phyloP scores from a whole-genome alignment of 2,797 vertebrate species.

The Sebastes trivittatus region DNA sequence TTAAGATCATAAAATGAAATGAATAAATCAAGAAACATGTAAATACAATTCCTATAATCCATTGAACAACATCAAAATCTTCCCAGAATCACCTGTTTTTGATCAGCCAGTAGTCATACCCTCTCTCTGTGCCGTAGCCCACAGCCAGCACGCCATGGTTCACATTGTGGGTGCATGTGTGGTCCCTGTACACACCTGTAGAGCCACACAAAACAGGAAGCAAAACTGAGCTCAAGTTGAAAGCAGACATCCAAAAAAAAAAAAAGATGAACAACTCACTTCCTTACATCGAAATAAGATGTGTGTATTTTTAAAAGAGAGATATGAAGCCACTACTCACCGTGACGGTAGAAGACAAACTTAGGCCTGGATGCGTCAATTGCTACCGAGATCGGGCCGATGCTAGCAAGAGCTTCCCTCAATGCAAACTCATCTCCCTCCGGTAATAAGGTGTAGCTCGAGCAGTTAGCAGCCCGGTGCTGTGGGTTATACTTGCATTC shows the following conservation, averaged over 20 bases:
- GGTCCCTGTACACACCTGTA: slow-evolving; percentile 72
- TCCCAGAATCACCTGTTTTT: slow-evolving; percentile 73
- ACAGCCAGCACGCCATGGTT: slow-evolving; percentile 72
- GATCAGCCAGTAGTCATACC: slow-evolving; percentile 75
- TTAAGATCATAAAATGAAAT: neutral
- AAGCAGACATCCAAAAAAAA: neutral
- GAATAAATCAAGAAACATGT: neutral
- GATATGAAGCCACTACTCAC: slow-evolving; percentile 56
- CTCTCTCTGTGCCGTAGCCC: slow-evolving; percentile 66
- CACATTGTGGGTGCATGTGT: slow-evolving; percentile 48
- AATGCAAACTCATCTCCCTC: slow-evolving; percentile 74
- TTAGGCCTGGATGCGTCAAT: slow-evolving; percentile 80
- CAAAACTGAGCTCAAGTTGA: neutral
- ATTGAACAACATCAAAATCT: too few species aligned
- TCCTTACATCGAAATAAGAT: neutral
- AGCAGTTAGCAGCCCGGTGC: slow-evolving; percentile 81
- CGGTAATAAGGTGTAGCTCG: slow-evolving; percentile 76
- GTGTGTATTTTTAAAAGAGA: neutral
- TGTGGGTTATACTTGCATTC: slow-evolving; percentile 76
- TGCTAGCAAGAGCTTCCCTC: slow-evolving; percentile 72
- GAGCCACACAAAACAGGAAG: neutral
- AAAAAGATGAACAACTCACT: neutral
- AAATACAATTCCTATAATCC: neutral
- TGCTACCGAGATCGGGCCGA: slow-evolving; percentile 86
- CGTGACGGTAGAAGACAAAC: slow-evolving; percentile 86